Evolutionary conservation across 2,888 invertebrate genomes (phyloP).

Genomic region (Acrobasis suavella): DNA sequence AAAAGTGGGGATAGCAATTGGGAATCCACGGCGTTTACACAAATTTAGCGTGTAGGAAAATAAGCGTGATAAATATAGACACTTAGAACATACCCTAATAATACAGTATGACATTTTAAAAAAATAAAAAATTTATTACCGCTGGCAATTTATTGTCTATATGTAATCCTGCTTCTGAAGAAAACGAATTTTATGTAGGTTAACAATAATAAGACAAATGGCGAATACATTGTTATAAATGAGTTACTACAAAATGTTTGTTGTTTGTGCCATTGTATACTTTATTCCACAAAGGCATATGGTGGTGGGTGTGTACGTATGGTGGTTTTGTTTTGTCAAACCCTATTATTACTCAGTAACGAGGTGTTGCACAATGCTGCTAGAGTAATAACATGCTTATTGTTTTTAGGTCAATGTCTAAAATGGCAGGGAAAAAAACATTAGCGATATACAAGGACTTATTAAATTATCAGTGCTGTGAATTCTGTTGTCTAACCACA

Average conservation of each 20-base stretch:
- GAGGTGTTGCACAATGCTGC: constrained; percentile 40
- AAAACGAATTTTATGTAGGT: too few relatives aligned
- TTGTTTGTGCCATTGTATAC: background rate
- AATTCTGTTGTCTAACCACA: background rate
- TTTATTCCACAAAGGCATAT: constrained; percentile 23
- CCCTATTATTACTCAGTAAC: constrained; percentile 36
- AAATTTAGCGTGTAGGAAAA: too few relatives aligned
- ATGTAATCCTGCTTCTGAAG: too few relatives aligned
- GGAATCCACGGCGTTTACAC: too few relatives aligned
- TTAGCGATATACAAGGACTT: background rate
- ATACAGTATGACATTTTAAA: too few relatives aligned
- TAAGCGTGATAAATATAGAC: too few relatives aligned
- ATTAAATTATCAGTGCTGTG: constrained; percentile 3
- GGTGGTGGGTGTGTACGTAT: constrained; percentile 35
- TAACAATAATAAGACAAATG: too few relatives aligned
- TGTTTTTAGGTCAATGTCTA: constrained; percentile 66
- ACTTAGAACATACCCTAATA: too few relatives aligned
- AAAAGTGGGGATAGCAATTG: too few relatives aligned
- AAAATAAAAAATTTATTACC: too few relatives aligned
- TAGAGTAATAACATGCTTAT: constrained; percentile 49
- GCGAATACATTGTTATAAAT: background rate
- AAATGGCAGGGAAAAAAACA: constrained; percentile 41
- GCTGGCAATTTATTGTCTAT: too few relatives aligned
- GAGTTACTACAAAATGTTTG: background rate
- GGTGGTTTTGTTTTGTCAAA: constrained; percentile 40